These are phyloP conservation scores for Argyra leucocephala DNA, from an alignment of 2,888 invertebrate genomes.

Conservation along the genomic window DNA sequence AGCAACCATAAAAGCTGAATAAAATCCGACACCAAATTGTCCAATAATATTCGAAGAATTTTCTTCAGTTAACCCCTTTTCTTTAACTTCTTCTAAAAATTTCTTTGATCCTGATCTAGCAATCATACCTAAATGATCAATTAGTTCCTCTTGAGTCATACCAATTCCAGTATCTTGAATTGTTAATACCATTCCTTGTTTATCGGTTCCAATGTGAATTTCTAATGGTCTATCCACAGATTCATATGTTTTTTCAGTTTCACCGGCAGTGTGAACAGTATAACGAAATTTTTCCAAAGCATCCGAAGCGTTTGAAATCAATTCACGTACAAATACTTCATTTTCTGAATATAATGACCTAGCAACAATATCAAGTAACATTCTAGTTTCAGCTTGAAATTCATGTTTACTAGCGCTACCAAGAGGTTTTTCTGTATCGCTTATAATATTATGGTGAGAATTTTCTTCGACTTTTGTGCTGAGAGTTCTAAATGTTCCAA, in stretches of 20 bases:
- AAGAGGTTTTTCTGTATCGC: constrained; percentile 30
- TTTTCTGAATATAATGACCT: constrained; percentile 94
- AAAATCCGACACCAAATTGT: constrained; percentile 97
- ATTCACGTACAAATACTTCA: constrained; percentile 91
- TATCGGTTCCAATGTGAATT: constrained; percentile 82
- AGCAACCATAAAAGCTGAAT: constrained; percentile 96
- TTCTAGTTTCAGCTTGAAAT: constrained; percentile 93
- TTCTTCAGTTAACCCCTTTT: constrained; percentile 51
- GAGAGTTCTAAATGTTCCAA: neutral
- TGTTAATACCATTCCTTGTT: constrained; percentile 69
- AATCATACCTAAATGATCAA: constrained; percentile 87
- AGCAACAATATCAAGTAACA: constrained; percentile 93
- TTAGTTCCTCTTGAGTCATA: constrained; percentile 86
- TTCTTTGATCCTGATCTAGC: constrained; percentile 93
- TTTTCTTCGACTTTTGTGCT: neutral
- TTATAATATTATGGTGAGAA: constrained; percentile 29
- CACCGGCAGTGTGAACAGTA: constrained; percentile 48
- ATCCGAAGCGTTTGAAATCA: constrained; percentile 95
- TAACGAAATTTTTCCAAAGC: constrained; percentile 91
- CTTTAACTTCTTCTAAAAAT: constrained; percentile 75
- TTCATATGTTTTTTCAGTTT: constrained; percentile 46
- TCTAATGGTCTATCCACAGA: constrained; percentile 63
- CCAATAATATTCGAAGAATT: constrained; percentile 76
- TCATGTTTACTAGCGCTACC: constrained; percentile 58
- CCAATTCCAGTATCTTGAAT: constrained; percentile 93